Evolutionary conservation across 2,888 invertebrate species (phyloP), one percentile per base, ranked within the genome.

Genomic region (Dorcus hopei): DNA sequence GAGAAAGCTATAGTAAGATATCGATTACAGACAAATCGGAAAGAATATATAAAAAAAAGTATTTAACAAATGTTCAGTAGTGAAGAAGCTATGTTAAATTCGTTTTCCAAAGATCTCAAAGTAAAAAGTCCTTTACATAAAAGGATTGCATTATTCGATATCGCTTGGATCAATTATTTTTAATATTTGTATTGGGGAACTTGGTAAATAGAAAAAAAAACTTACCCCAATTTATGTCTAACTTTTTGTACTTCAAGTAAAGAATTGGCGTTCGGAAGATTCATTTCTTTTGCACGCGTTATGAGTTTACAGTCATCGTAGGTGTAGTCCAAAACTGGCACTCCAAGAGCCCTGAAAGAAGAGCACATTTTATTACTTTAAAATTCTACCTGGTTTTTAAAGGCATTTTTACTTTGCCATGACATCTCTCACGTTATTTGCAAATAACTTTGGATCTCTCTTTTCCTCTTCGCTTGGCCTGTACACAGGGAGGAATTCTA

Each of bases 401-500:
- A 7, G 2, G 0, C 9, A n/a, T 48, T 19, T 87, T 82, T 80
- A 95, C 95, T 88, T 88, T 40, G 95, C 94, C 95, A 97, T 96
- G 42, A 92, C 86, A 69, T 88, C 87, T 61, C 95, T 84, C 3
- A 97, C 96, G 77, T 96, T 96, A 71, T 87, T 85, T 1, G 95
- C 96, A 76, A 88, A 97, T 33, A 97, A 81, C 76, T 91, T 93
- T 0, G 95, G 91, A 80, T 97, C 89, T 3, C 83, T 80, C 73
- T 88, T 89, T 77, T 97, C 97, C 62, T 88, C 92, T 65, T 91
- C 91, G 68, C 83, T 92, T 0, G 97, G 97, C 42, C 82, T 85
- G 80, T 96, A 95, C 3, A 96, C 95, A 0, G 96, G 96, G 23
- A 97, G 82, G 80, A 93, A 96, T 82, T 96, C 94, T 49, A 95